Evolutionary conservation across 2,888 invertebrate species (phyloP), one percentile per base, ranked within the genome.

Genomic region (Himalopsyche anomala): DNA sequence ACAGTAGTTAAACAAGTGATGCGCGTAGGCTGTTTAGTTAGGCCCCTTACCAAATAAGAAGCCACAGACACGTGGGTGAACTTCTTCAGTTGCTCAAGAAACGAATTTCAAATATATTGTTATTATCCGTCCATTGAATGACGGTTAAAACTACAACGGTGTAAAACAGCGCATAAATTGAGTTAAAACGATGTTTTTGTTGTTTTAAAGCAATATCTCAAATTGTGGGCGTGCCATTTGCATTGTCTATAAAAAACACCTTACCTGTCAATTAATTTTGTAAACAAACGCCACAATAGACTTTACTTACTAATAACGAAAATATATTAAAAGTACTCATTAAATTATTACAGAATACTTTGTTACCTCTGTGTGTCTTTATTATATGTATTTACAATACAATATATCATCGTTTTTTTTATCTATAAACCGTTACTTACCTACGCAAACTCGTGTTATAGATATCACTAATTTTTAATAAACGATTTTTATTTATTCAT

Each of bases 181-280:
- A 74, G 74, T 38, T 74, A 74, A 74, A 74, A 74, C 74, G 74
- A 74, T 74, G 51, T 74, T 74, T 74, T 74, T 74, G 74, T 36
- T 51, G 51, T 36, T 74, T 74, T 74, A 36, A 38, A 74, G 74
- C 74, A 28, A 38, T 74, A 38, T 74, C 12, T 74, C 74, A 74
- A 51, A 74, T 36, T 36, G 74, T 74, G 74, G 74, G 74, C 74
- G 74, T 28, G 38, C 38, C 74, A 38, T 74, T 74, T 74, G 36
- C 74, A 74, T 74, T 74, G 74, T 11, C 38, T 38, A 74, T 36
- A 74, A 74, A 62, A 51, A 74, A 74, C 36, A 38, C 38, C 36
- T 74, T 38, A 36, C 74, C 74, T 38, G 74, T 74, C 74, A 74
- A 74, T 74, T 74, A 74, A 74, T 74, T 74, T 36, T 74, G 74